A percentile compares a stretch with the other conserved stretches of the same genome.
Conservation (phyloP, 2,797 vertebrate species). For the Sebastes melanostomus region DNA sequence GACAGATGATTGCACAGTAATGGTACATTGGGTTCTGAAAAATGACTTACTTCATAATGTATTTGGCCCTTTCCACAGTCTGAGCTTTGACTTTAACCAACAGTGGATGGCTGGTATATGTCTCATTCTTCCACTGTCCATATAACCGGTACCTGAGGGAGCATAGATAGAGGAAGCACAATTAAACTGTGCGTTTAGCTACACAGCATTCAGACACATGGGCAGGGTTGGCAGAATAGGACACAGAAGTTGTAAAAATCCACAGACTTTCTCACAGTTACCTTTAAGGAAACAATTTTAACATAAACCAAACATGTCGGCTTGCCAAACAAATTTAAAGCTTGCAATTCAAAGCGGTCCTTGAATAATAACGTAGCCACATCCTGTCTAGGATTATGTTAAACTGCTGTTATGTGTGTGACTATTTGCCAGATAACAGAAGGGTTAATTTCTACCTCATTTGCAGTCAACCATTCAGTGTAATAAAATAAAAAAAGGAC, state of each 20-base stretch:
- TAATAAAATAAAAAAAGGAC: not conserved
- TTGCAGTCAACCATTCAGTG: not conserved
- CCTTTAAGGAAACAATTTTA: not conserved
- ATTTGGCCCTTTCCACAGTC: slow-evolving; percentile 96
- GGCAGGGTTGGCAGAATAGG: not conserved
- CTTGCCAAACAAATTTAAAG: not conserved
- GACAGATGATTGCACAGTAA: not conserved
- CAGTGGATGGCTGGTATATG: slow-evolving; percentile 92
- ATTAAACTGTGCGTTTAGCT: not conserved
- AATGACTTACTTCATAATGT: slow-evolving; percentile 98
- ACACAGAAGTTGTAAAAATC: not conserved
- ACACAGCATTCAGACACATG: not conserved
- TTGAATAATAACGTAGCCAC: not conserved
- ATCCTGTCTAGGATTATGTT: not conserved
- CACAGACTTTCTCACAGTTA: too few species aligned
- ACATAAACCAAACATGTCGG: not conserved
- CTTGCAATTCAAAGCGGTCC: not conserved
- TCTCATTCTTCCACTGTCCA: slow-evolving; percentile 99
- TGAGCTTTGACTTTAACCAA: slow-evolving; percentile 99
- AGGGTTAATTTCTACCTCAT: not conserved
- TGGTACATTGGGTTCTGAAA: not conserved
- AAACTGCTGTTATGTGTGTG: not conserved
- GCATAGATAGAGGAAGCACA: not conserved
- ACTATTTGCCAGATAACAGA: not conserved
- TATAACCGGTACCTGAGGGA: slow-evolving; percentile 92